A percentile compares a stretch with the other conserved stretches of the same genome.
Evolutionary conservation across 2,888 invertebrate genomes (phyloP).

Genomic region (Agapetus fuscipes): DNA sequence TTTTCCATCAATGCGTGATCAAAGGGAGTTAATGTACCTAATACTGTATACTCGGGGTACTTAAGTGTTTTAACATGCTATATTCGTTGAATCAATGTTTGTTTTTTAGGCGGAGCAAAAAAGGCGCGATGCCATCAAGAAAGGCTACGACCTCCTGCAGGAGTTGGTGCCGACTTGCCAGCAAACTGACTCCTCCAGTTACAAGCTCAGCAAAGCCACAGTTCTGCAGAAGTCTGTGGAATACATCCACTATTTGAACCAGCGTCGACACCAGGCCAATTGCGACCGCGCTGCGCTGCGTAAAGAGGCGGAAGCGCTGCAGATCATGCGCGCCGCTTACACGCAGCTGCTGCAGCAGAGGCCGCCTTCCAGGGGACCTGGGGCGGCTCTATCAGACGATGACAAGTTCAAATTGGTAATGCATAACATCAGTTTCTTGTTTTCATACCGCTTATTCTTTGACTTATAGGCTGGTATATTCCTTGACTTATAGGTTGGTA

Average conservation of each 20-base stretch:
- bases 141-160: constrained; percentile 90
- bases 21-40: too few relatives aligned
- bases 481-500: too few relatives aligned
- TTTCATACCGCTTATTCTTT: too few relatives aligned
- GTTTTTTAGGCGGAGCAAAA: constrained; percentile 82
- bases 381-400: constrained; percentile 86
- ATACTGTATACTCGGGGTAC: neutral
- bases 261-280: constrained; percentile 88
- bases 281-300: constrained; percentile 84
- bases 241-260: constrained; percentile 83
- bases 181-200: constrained; percentile 82
- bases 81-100: too few relatives aligned
- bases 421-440: too few relatives aligned
- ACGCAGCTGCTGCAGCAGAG: constrained; percentile 96
- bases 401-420: constrained; percentile 92
- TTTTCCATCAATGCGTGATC: too few relatives aligned
- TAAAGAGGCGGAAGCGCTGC: constrained; percentile 86
- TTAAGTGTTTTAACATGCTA: neutral
- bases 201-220: constrained; percentile 93
- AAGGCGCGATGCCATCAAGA: constrained; percentile 92
- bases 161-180: constrained; percentile 90
- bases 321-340: constrained; percentile 92
- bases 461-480: too few relatives aligned
- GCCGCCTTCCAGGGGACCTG: constrained; percentile 78
- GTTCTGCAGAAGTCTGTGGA: constrained; percentile 90